Evolutionary conservation across 2,888 invertebrate genomes (phyloP).

Genomic region (Amblyteles armatorius): DNA sequence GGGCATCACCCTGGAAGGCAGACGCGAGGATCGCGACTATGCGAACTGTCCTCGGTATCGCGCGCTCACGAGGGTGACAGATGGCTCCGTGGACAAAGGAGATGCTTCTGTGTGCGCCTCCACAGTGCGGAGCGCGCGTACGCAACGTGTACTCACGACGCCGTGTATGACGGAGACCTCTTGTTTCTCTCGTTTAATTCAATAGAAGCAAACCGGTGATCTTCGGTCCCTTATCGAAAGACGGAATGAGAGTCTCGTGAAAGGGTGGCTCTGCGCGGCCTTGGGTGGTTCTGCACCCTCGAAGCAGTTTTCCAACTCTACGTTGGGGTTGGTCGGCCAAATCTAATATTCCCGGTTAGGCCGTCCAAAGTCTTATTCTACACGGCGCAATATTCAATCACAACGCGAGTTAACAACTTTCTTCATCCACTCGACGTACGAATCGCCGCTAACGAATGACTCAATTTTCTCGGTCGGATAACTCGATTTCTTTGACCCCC

Average conservation of each 20-base stretch:
- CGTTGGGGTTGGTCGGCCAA: conserved; percentile 27
- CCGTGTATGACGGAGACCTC: conserved; percentile 34
- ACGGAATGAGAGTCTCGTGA: conserved; percentile 50
- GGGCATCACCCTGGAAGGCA: conserved; percentile 32
- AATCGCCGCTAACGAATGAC: conserved; percentile 31
- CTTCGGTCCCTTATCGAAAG: conserved; percentile 55
- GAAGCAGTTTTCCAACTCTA: conserved; percentile 22
- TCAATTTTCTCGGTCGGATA: conserved; percentile 49
- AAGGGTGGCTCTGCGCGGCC: conserved; percentile 15
- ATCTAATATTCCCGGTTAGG: conserved; percentile 52
- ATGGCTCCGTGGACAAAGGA: conserved; percentile 81
- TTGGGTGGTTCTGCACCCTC: conserved; percentile 35
- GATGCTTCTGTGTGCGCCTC: conserved; percentile 33
- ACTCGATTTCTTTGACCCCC: conserved; percentile 54
- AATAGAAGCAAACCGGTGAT: conserved; percentile 76
- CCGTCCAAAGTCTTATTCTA: conserved; percentile 61
- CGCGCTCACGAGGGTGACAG: conserved; percentile 74
- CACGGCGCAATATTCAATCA: conserved; percentile 52
- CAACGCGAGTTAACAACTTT: conserved; percentile 40
- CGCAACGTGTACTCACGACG: conserved; percentile 71
- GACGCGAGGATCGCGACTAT: conserved; percentile 53
- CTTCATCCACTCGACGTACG: conserved; percentile 21
- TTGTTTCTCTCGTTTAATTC: conserved; percentile 75
- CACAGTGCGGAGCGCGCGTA: conserved; percentile 15
- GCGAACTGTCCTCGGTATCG: conserved; percentile 50